Evolutionary conservation across 2,113 vertebrate species (phyloP).

Genomic region (Cynocephalus volans): DNA sequence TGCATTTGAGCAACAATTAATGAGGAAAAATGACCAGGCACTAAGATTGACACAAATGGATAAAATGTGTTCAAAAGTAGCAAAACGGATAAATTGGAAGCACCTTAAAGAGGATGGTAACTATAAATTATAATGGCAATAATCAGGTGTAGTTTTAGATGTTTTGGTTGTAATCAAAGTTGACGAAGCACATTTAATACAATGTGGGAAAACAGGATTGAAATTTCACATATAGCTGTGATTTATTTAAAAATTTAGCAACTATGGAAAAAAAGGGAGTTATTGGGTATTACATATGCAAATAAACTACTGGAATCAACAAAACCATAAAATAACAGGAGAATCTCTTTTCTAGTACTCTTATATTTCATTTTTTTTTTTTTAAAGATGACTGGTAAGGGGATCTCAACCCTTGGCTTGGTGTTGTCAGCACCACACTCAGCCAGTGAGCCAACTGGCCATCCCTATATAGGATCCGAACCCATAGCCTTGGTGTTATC

Average conservation of each 20-base stretch:
- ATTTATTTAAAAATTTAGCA: slow-evolving; percentile 37
- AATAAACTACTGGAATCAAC: not conserved
- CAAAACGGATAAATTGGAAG: slow-evolving; percentile 84
- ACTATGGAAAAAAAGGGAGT: not conserved
- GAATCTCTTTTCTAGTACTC: not conserved
- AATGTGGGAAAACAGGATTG: not conserved
- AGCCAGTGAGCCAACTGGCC: no score
- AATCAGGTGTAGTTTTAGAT: not conserved
- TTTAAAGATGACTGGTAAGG: no score
- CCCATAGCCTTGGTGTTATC: no score
- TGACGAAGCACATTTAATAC: not conserved
- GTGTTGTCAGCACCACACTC: no score
- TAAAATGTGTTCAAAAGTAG: slow-evolving; percentile 84
- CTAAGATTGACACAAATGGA: slow-evolving; percentile 90
- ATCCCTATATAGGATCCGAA: no score
- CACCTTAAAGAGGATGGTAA: slow-evolving; percentile 87
- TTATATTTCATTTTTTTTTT: no score
- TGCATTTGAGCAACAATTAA: slow-evolving; percentile 96
- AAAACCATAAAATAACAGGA: slow-evolving; percentile 9
- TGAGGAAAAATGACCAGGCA: slow-evolving; percentile 92
- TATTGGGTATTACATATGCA: not conserved
- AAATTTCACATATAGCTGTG: slow-evolving; percentile 2
- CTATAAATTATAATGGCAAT: not conserved
- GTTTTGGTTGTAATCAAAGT: not conserved
- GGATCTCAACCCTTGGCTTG: no score